A percentile compares a stretch with the other conserved stretches of the same genome.
Evolutionary conservation across 53 echinoderm and acorn worm genomes (phyloP).

Genomic region (Temnopleurus reevesii): DNA sequence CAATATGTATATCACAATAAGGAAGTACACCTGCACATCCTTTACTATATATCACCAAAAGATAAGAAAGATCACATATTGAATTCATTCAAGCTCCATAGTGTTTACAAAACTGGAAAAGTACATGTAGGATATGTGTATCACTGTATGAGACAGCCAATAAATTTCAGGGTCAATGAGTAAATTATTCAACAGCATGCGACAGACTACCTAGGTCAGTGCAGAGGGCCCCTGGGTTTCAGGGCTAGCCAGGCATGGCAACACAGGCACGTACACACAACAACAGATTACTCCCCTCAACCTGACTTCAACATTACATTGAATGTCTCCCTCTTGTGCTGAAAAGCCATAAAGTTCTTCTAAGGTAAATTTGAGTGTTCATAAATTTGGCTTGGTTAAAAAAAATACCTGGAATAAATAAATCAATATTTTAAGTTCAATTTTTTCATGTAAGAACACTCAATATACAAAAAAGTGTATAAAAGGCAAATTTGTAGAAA

Average conservation of each 20-base stretch:
- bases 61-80: not conserved
- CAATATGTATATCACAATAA: not conserved
- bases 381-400: too few relatives aligned
- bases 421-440: too few relatives aligned
- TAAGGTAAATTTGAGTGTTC: too few relatives aligned
- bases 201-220: conserved; percentile 51
- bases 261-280: conserved; percentile 17
- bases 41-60: not conserved
- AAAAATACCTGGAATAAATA: too few relatives aligned
- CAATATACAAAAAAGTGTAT: too few relatives aligned
- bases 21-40: not conserved
- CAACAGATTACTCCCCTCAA: conserved; percentile 1
- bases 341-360: not conserved
- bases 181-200: conserved; percentile 41
- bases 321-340: conserved; percentile 38
- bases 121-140: not conserved
- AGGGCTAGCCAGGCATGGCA: conserved; percentile 49
- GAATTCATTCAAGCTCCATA: not conserved
- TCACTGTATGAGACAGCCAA: not conserved
- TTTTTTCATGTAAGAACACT: too few relatives aligned
- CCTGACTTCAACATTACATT: not conserved
- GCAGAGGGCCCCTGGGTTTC: conserved; percentile 46
- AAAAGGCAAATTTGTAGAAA: too few relatives aligned
- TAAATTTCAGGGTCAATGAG: conserved; percentile 35
- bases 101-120: not conserved